These are phyloP conservation scores for Halcyon malimbica DNA, from an alignment of 2,113 vertebrate genomes.

Conservation along the genomic window DNA sequence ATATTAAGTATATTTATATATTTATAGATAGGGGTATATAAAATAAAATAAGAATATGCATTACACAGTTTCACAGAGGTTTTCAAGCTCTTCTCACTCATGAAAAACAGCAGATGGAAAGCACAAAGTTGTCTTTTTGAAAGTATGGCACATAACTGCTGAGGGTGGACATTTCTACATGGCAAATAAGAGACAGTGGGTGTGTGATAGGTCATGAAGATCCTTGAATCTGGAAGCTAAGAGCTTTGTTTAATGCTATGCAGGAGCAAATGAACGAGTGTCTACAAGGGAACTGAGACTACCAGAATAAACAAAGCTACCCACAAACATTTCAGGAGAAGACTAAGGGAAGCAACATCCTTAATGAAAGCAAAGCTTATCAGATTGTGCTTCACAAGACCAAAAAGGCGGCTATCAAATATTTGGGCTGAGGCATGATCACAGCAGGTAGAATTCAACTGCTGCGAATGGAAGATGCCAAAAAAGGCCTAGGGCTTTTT, in stretches of 20 bases:
- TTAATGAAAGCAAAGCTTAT: background rate
- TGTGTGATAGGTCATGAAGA: background rate
- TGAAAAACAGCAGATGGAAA: background rate
- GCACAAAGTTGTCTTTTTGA: background rate
- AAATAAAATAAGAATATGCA: background rate
- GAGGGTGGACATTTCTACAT: background rate
- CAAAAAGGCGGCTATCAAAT: background rate
- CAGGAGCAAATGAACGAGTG: background rate
- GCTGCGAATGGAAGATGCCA: background rate
- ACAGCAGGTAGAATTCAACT: background rate
- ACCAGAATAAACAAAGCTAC: background rate
- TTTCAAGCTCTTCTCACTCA: background rate
- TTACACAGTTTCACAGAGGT: background rate
- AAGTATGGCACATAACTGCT: fast-evolving
- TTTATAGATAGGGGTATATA: background rate
- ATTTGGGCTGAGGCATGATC: background rate
- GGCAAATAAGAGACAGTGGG: background rate
- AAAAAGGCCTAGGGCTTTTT: background rate
- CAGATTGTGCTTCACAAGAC: background rate
- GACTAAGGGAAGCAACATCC: background rate
- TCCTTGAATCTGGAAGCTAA: background rate
- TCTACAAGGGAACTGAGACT: background rate
- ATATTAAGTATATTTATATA: background rate
- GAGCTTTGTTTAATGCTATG: background rate
- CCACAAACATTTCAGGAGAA: background rate